A percentile compares a stretch with the other conserved stretches of the same genome.
These are phyloP conservation scores for Pholis gunnellus DNA, from an alignment of 2,113 vertebrate genomes.

Conservation along the genomic window DNA sequence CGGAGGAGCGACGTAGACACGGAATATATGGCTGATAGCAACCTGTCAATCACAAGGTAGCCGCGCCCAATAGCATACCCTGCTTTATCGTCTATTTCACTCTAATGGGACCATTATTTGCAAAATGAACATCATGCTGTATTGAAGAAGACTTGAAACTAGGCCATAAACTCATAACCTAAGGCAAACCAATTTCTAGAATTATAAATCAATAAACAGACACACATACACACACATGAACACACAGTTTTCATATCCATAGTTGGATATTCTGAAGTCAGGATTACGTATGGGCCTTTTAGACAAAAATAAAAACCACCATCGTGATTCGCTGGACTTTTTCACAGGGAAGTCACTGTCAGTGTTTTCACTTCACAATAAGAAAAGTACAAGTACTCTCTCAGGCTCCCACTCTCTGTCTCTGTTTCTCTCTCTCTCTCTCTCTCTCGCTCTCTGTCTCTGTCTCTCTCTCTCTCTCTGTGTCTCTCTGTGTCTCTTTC, in stretches of 20 bases:
- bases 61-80: neutral
- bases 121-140: neutral
- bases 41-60: neutral
- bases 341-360: slow-evolving; percentile 42
- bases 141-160: neutral
- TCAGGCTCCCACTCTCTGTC: neutral
- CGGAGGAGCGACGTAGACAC: no score
- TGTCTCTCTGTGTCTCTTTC: neutral
- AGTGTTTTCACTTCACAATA: slow-evolving; percentile 48
- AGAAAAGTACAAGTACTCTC: neutral
- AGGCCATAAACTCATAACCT: neutral
- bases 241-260: neutral
- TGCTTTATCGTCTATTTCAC: neutral
- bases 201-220: neutral
- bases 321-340: slow-evolving; percentile 37
- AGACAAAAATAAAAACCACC: neutral
- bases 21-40: neutral
- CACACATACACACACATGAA: neutral
- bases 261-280: slow-evolving; percentile 57
- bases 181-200: neutral
- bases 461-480: neutral
- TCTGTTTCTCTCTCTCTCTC: neutral
- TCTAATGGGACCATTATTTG: neutral
- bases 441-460: neutral
- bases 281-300: neutral